phyloP scores from a whole-genome alignment of 1,140 invertebrate genomes.

The Cepaea nemoralis region DNA sequence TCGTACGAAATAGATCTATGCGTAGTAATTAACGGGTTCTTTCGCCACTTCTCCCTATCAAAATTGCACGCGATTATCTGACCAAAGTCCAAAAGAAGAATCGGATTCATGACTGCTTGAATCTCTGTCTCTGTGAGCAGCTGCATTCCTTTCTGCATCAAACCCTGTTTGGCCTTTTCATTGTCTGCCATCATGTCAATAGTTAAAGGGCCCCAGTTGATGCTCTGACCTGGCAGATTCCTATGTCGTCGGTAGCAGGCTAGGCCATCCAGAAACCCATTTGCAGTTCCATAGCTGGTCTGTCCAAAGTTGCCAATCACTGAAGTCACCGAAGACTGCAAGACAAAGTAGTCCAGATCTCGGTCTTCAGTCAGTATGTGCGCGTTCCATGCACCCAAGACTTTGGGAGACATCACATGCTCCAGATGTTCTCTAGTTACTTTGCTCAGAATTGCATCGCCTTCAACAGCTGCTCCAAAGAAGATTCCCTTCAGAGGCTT shows the following conservation, averaged over 20 bases:
- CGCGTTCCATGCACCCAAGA: constrained; percentile 59
- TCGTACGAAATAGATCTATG: background rate
- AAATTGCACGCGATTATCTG: constrained; percentile 45
- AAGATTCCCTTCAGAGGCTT: constrained; percentile 55
- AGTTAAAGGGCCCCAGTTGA: constrained; percentile 56
- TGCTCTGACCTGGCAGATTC: constrained; percentile 49
- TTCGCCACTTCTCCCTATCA: constrained; percentile 31
- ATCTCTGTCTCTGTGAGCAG: constrained; percentile 42
- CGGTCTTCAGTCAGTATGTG: constrained; percentile 48
- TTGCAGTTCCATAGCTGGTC: constrained; percentile 54
- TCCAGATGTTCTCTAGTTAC: constrained; percentile 49
- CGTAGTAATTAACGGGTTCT: constrained; percentile 6
- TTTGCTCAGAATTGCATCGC: constrained; percentile 46
- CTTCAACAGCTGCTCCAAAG: constrained; percentile 55
- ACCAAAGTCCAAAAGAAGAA: constrained; percentile 36
- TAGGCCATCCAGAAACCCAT: constrained; percentile 55
- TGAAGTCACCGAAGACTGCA: constrained; percentile 55
- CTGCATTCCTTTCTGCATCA: constrained; percentile 38
- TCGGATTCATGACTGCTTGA: constrained; percentile 27
- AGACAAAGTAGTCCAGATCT: constrained; percentile 54
- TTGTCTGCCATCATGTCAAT: constrained; percentile 47
- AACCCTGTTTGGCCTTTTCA: constrained; percentile 5
- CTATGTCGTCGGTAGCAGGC: constrained; percentile 47
- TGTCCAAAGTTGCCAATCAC: constrained; percentile 56
- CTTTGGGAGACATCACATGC: constrained; percentile 52